Conservation (phyloP, 2,797 vertebrate genomes). For the Enteromius mattozi region DNA sequence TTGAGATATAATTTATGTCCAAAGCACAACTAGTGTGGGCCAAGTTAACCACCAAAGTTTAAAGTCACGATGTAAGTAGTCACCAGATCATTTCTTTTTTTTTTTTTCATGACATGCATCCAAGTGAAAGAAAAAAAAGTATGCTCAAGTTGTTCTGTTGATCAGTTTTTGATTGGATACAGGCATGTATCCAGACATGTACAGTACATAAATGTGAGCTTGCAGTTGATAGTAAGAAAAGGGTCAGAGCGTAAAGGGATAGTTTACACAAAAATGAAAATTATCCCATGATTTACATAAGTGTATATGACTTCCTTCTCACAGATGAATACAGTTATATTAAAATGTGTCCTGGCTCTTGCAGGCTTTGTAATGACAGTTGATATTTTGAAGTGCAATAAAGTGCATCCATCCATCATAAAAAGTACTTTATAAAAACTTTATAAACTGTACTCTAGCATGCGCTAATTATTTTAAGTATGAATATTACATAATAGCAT, state of each 20-base stretch:
- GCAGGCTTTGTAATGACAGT: too few species aligned
- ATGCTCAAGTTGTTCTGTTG: neutral
- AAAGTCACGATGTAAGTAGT: neutral
- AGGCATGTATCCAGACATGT: neutral
- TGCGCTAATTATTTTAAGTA: too few species aligned
- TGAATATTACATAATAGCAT: too few species aligned
- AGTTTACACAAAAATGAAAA: too few species aligned
- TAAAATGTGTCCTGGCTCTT: too few species aligned
- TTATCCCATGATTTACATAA: neutral
- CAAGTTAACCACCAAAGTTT: neutral
- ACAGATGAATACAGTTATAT: neutral
- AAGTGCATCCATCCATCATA: too few species aligned
- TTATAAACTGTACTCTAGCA: too few species aligned
- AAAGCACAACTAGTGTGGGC: neutral
- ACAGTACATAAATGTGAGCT: neutral
- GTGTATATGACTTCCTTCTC: neutral
- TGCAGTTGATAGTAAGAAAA: neutral
- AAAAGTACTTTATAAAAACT: too few species aligned
- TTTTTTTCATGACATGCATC: neutral
- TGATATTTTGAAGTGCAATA: too few species aligned
- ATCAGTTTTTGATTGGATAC: neutral
- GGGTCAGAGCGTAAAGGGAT: too few species aligned
- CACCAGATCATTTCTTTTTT: neutral
- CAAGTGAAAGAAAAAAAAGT: neutral
- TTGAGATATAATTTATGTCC: neutral